Evolutionary conservation across 2,113 vertebrate genomes (phyloP).

Genomic region (Grantiella picta): DNA sequence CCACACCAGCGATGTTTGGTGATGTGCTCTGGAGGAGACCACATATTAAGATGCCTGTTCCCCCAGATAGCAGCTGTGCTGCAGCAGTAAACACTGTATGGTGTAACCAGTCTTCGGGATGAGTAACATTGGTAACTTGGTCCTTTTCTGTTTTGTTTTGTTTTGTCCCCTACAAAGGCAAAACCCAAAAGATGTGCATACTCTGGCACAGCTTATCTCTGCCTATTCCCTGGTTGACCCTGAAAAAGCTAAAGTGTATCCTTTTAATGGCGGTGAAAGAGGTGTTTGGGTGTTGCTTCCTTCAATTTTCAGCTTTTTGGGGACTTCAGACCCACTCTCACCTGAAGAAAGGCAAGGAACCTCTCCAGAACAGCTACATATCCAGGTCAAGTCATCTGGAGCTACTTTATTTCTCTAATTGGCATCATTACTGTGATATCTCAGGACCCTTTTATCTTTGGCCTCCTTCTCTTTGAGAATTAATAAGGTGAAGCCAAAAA

Average conservation of each 20-base stretch:
- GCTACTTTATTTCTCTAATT: not conserved
- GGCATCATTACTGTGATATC: not conserved
- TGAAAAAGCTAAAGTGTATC: slow-evolving; percentile 97
- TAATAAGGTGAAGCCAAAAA: not conserved
- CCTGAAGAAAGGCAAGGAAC: not conserved
- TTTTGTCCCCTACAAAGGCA: slow-evolving; percentile 71
- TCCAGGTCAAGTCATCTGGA: not conserved
- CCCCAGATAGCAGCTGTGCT: not conserved
- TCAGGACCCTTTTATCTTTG: not conserved
- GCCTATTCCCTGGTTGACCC: slow-evolving; percentile 95
- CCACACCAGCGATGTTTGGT: not conserved
- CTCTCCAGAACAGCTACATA: not conserved
- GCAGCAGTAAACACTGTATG: not conserved
- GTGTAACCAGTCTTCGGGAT: not conserved
- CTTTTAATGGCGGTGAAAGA: slow-evolving; percentile 56
- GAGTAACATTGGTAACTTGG: not conserved
- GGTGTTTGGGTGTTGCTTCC: not conserved
- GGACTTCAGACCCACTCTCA: not conserved
- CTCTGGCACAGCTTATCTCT: slow-evolving; percentile 95
- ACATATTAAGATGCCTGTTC: not conserved
- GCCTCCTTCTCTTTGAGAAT: not conserved
- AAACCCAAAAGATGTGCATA: slow-evolving; percentile 92
- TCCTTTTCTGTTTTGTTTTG: not conserved
- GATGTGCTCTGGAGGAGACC: not conserved
- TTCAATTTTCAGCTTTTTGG: not conserved